Evolutionary conservation across 2,113 vertebrate genomes (phyloP).

Genomic region (Dicerorhinus sumatrensis): DNA sequence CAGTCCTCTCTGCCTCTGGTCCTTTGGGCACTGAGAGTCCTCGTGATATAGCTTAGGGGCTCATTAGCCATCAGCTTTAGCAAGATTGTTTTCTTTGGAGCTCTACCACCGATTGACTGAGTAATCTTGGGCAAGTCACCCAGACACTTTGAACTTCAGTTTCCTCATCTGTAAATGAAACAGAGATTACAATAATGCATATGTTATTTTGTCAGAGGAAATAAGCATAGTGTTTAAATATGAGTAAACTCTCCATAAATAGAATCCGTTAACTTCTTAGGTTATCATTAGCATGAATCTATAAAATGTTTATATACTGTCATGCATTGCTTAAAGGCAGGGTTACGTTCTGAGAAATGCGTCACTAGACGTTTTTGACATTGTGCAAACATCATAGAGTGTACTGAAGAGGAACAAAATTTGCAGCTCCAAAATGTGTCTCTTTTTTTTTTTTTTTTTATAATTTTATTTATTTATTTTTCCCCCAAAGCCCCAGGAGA

Average conservation of each 20-base stretch:
- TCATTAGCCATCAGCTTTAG: not conserved
- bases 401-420: too few relatives aligned
- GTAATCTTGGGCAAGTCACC: not conserved
- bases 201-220: not conserved
- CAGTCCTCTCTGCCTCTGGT: not conserved
- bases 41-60: not conserved
- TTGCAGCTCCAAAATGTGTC: too few relatives aligned
- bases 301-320: not conserved
- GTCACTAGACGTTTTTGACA: too few relatives aligned
- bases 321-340: too few relatives aligned
- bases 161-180: not conserved
- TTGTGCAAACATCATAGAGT: too few relatives aligned
- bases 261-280: not conserved
- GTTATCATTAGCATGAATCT: not conserved
- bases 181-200: not conserved
- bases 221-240: not conserved
- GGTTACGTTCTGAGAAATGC: too few relatives aligned
- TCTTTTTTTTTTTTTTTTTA: too few relatives aligned
- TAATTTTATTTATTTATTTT: too few relatives aligned
- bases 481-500: too few relatives aligned
- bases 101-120: not conserved
- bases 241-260: not conserved
- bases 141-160: not conserved
- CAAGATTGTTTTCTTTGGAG: not conserved
- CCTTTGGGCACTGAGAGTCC: too few relatives aligned